Conservation (phyloP, 2,797 vertebrate species). For the Eupleurogrammus muticus region DNA sequence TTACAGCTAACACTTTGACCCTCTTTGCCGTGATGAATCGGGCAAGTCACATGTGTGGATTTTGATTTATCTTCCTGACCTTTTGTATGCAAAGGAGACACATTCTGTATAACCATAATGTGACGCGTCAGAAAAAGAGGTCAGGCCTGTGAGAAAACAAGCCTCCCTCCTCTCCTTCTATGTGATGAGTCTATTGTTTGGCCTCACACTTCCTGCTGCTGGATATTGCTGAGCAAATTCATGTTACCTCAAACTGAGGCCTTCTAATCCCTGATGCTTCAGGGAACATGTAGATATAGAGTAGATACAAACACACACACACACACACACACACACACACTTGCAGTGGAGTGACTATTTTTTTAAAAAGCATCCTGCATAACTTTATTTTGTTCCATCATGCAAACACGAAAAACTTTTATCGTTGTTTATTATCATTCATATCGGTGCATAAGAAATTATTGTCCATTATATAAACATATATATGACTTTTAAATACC, state of each 20-base stretch:
- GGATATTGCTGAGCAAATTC: slow-evolving; percentile 66
- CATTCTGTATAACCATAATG: slow-evolving; percentile 80
- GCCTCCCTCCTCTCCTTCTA: slow-evolving; percentile 53
- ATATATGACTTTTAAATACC: too few relatives aligned
- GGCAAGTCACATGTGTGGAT: slow-evolving; percentile 72
- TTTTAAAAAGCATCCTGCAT: too few relatives aligned
- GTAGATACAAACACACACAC: not conserved
- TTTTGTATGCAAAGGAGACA: slow-evolving; percentile 88
- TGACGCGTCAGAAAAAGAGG: slow-evolving; percentile 85
- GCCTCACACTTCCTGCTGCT: slow-evolving; percentile 44
- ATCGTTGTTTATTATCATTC: too few relatives aligned
- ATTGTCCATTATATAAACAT: too few relatives aligned
- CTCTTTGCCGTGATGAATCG: slow-evolving; percentile 83
- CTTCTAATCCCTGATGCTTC: not conserved
- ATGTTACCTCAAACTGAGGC: slow-evolving; percentile 22
- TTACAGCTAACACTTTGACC: slow-evolving; percentile 77
- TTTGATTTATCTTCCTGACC: slow-evolving; percentile 88
- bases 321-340: too few relatives aligned
- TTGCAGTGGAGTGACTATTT: too few relatives aligned
- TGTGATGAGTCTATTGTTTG: slow-evolving; percentile 77
- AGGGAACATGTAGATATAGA: not conserved
- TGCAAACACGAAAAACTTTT: too few relatives aligned
- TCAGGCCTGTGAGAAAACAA: slow-evolving; percentile 80
- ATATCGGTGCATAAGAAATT: too few relatives aligned
- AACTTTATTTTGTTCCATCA: too few relatives aligned